Base-by-base conservation (phyloP, 2,888 invertebrate species). In the Morpho deidamia region DNA sequence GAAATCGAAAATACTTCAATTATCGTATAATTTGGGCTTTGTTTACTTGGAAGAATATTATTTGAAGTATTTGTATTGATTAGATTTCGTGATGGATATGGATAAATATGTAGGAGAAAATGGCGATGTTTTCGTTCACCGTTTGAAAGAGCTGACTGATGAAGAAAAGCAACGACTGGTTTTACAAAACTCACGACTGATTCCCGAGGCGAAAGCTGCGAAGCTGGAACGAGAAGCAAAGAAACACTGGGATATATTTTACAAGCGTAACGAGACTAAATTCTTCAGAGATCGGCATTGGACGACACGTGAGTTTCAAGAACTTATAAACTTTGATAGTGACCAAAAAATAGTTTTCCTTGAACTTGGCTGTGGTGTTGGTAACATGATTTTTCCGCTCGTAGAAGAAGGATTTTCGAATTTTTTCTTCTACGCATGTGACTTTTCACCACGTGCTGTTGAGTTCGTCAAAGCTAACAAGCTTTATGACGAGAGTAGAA, bases 281-380 rank as follows among this genome's bases (percentile, higher is more conserved):
- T 99, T 99, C 80, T 99, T 98, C 74, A 96, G 96, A 81, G 97
- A 99, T 81, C 92, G 99, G 11, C 97, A 97, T 75, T 99, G 99
- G 99, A 99, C 98, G 1, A 95, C 95, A 58, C 91, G 97, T 71
- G 99, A 99, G 89, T 98, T 99, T 86, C 88, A 93, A 66, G 97
- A 97, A 73, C 86, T 98, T 11, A 84, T 94, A 54, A 84, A 88
- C 53, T 89, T 84, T 52, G 74, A 85, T 78, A 64, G 92, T 73
- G 84, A 81, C 2, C 83, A 92, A 53, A 91, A 91, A 51, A 91
- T 94, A 69, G 77, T 82, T 9, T 87, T 96, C 48, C 82, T 96
- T 12, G 98, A 99, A 85, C 92, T 97, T 7, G 98, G 98, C 0
- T 98, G 98, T 78, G 99, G 99, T 3, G 99, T 98, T 8, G 99